phyloP scores from a whole-genome alignment of 2,888 invertebrate species.

The Pachydiplax longipennis region DNA sequence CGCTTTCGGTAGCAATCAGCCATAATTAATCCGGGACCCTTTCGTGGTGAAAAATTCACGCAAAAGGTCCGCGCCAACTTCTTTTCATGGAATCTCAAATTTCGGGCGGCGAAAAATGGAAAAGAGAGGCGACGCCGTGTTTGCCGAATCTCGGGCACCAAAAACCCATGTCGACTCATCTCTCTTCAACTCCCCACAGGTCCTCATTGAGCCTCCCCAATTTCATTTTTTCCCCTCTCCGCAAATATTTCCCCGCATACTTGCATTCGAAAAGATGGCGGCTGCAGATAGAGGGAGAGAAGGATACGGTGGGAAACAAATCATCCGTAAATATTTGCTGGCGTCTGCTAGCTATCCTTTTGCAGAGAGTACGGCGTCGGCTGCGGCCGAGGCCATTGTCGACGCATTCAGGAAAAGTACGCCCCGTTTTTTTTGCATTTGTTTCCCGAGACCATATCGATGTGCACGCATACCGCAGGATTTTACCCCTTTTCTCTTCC shows the following conservation, averaged over 20 bases:
- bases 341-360: constrained; percentile 28
- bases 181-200: not conserved
- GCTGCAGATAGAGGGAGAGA: not conserved
- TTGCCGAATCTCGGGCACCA: constrained; percentile 16
- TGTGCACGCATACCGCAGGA: not conserved
- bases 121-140: not conserved
- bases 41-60: not conserved
- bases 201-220: not conserved
- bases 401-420: not conserved
- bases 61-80: not conserved
- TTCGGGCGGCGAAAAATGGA: not conserved
- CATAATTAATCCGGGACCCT: not conserved
- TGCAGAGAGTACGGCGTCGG: not conserved
- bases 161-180: not conserved
- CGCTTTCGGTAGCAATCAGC: not conserved
- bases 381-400: not conserved
- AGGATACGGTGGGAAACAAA: constrained; percentile 13
- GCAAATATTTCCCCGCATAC: constrained; percentile 16
- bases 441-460: not conserved
- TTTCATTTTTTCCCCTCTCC: not conserved
- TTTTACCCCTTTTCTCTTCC: not conserved
- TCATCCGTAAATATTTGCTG: constrained; percentile 43
- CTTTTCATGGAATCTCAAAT: not conserved
- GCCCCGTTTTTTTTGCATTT: not conserved
- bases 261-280: not conserved